Base-by-base conservation (phyloP, 2,888 invertebrate species). In the Tortricodes alternella region DNA sequence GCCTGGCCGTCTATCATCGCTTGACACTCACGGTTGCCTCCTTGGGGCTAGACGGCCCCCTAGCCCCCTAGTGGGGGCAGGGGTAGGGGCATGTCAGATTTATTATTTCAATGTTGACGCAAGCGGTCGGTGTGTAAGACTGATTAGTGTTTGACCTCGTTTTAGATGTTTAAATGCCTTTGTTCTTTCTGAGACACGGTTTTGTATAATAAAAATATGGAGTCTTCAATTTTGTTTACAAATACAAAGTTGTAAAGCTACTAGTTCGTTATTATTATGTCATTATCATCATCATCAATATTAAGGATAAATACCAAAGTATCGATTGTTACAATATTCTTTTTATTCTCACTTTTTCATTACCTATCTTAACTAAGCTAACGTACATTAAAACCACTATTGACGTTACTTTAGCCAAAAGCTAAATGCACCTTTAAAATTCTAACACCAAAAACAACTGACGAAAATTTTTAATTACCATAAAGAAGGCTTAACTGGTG, bases 1-100 rank as follows among this genome's bases (percentile, higher is more conserved):
- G 91, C 92, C 81, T 88, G 88, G 92, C 93, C 93, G 94, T 94
- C 94, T 92, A 93, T 94, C 94, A 94, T 92, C 72, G 69, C 84
- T 81, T 93, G 93, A 94, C 94, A 93, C 92, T 92, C 92, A 92
- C 83, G 85, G 85, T 80, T 83, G 83, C 82, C 83, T 80, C 84
- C 83, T 83, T 80, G 80, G 79, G 75, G 76, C 76, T 44, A 62
- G 61, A 60, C 55, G 60, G 65, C 39, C 41, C 49, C 50, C 46
- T 5, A 11, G 7, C 11, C 39, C 34, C 51, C 32, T 18, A n/a
- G 55, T 58, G 60, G 60, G 58, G 63, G 68, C 58, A 65, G 62
- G 59, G 61, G 62, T 58, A 53, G 62, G 66, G 65, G 74, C 66
- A 66, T 63, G 59, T 65, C 78, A 77, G 87, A 89, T 89, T 89